These are phyloP conservation scores for Drosophila dunni DNA, from an alignment of 1,140 invertebrate genomes.

Conservation along the genomic window DNA sequence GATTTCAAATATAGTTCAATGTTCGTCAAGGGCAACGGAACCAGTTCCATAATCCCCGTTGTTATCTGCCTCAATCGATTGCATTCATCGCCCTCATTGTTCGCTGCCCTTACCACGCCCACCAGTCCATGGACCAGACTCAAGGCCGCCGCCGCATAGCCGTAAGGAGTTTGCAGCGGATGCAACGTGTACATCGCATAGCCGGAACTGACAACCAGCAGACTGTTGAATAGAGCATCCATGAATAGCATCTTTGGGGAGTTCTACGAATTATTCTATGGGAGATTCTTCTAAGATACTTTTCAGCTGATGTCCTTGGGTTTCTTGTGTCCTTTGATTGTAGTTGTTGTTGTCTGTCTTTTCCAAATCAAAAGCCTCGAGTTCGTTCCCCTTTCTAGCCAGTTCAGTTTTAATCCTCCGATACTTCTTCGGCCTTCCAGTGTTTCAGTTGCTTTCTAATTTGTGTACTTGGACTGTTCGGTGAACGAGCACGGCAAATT, in stretches of 20 bases:
- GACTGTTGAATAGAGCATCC: conserved; percentile 71
- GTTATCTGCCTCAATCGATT: conserved; percentile 48
- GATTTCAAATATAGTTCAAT: conserved; percentile 74
- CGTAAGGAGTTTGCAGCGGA: conserved; percentile 65
- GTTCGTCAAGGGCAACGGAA: conserved; percentile 67
- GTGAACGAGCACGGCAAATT: conserved; percentile 51
- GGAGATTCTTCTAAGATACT: neutral
- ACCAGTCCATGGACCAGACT: conserved; percentile 68
- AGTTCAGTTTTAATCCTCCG: neutral
- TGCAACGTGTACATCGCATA: conserved; percentile 69
- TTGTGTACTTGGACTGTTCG: conserved; percentile 23
- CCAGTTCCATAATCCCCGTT: conserved; percentile 68
- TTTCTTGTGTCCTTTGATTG: neutral
- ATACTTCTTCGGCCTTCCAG: neutral
- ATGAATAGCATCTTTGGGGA: conserved; percentile 53
- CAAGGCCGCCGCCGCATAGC: conserved; percentile 64
- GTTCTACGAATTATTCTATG: neutral
- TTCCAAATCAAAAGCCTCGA: neutral
- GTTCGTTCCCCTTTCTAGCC: neutral
- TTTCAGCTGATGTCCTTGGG: neutral
- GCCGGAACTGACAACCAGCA: conserved; percentile 73
- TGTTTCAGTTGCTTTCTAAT: neutral
- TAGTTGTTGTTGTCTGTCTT: neutral
- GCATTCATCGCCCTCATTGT: conserved; percentile 60
- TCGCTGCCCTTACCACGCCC: conserved; percentile 59